Conservation (phyloP, 1,140 invertebrate genomes). For the Drosophila willistoni region DNA sequence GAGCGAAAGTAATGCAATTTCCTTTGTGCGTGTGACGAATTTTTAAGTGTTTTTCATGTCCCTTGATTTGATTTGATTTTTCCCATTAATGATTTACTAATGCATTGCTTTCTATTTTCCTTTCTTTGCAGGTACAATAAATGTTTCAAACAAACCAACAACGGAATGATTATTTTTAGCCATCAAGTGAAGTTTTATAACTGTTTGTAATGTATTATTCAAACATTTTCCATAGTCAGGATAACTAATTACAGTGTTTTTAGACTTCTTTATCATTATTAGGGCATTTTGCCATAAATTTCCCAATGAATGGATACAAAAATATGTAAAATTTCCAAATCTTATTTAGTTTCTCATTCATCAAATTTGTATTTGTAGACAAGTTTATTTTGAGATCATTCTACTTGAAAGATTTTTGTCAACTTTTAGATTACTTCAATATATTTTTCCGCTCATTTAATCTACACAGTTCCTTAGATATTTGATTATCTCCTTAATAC, state of each 20-base stretch:
- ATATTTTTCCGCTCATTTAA: conserved; percentile 4
- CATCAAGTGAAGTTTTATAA: too few relatives aligned
- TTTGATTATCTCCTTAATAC: not conserved
- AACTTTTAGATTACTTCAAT: not conserved
- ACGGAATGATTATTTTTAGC: too few relatives aligned
- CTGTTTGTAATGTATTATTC: too few relatives aligned
- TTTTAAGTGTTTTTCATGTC: conserved; percentile 63
- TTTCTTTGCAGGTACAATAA: conserved; percentile 31
- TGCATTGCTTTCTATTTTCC: not conserved
- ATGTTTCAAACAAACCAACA: not conserved
- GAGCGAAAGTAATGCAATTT: conserved; percentile 42
- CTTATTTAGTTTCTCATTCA: too few relatives aligned
- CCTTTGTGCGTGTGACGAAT: conserved; percentile 67
- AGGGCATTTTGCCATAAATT: too few relatives aligned
- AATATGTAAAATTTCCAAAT: too few relatives aligned
- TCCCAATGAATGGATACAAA: too few relatives aligned
- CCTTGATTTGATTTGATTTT: conserved; percentile 26
- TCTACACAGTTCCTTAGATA: not conserved
- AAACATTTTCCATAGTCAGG: too few relatives aligned
- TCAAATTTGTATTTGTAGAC: too few relatives aligned
- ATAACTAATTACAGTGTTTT: too few relatives aligned
- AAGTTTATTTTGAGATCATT: not conserved
- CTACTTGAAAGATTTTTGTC: not conserved
- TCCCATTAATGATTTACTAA: conserved; percentile 21
- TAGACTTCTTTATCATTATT: too few relatives aligned